A percentile compares a stretch with the other conserved stretches of the same genome.
phyloP scores from a whole-genome alignment of 2,113 vertebrate genomes.

The Tachycineta bicolor region DNA sequence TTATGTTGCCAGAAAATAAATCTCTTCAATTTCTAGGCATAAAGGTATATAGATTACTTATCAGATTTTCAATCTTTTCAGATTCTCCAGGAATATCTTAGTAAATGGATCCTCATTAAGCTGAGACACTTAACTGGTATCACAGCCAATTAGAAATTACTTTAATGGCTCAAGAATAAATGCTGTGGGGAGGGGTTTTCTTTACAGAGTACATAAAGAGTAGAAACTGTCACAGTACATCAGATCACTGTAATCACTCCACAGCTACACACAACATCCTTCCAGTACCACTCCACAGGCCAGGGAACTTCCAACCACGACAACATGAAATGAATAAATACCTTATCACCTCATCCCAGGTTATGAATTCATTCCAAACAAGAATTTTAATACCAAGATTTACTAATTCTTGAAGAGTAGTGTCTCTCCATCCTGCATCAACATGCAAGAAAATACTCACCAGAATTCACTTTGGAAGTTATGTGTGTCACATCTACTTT shows the following conservation, averaged over 20 bases:
- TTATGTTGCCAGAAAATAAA: background rate
- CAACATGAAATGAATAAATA: background rate
- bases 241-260: background rate
- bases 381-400: background rate
- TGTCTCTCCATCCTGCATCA: background rate
- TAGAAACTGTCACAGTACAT: background rate
- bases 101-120: background rate
- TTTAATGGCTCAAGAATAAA: background rate
- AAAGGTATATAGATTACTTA: background rate
- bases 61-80: background rate
- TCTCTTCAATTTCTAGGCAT: background rate
- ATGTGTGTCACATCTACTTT: constrained; percentile 80
- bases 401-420: background rate
- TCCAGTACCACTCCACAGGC: background rate
- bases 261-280: background rate
- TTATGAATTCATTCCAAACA: background rate
- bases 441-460: constrained; percentile 61
- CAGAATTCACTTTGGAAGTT: constrained; percentile 89
- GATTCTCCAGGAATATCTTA: background rate
- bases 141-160: background rate
- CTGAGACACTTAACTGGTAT: background rate
- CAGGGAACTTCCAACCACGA: background rate
- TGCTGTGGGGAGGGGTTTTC: background rate
- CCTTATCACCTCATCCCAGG: background rate
- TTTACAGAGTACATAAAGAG: background rate